Percentiles rank a stretch among this genome's conserved stretches.
Conservation (phyloP, 2,797 vertebrate genomes). For the Psittacula echo region DNA sequence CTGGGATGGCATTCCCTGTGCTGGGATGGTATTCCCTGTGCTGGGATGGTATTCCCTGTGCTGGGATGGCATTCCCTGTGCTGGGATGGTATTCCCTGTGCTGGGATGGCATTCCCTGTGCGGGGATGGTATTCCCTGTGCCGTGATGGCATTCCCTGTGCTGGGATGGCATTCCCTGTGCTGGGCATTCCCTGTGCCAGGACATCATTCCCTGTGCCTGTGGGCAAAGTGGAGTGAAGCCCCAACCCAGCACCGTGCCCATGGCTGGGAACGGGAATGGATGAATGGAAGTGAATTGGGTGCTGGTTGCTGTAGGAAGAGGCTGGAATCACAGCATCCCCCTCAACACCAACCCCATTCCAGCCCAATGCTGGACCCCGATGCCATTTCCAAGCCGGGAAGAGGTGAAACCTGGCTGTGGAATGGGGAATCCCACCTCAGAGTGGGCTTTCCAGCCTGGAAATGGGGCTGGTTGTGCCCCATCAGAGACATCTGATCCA, state of each 20-base stretch:
- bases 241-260: neutral
- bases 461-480: neutral
- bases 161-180: too few species aligned
- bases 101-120: rapidly evolving
- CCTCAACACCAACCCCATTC: neutral
- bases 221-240: neutral
- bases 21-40: too few species aligned
- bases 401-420: neutral
- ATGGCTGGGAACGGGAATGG: neutral
- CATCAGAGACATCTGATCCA: neutral
- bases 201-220: neutral
- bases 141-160: too few species aligned
- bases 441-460: neutral
- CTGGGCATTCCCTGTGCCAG: too few species aligned
- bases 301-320: neutral
- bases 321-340: neutral
- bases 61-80: too few species aligned
- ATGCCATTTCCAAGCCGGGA: neutral
- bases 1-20: too few species aligned
- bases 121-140: rapidly evolving
- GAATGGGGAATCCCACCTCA: neutral
- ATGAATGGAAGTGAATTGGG: neutral
- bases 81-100: rapidly evolving
- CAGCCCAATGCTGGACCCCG: neutral
- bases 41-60: too few species aligned